Evolutionary conservation across 2,113 vertebrate species (phyloP), one percentile per base, ranked within the genome.

Genomic region (Zosterops pallidus): DNA sequence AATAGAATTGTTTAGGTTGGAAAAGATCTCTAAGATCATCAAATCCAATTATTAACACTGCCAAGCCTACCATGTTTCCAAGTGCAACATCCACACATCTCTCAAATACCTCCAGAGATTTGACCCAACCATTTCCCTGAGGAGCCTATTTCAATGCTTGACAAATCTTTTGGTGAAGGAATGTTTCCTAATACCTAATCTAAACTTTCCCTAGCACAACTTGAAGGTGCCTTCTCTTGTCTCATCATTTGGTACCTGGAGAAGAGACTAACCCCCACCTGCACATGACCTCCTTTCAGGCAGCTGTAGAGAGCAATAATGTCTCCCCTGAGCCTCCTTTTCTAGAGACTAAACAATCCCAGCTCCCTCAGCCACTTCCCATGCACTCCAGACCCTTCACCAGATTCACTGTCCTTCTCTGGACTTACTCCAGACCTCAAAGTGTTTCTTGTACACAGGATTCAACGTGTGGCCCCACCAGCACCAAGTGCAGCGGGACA

Each of bases 401-500:
- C 31, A 49, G 22, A 25, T 86, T 33, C 16, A 12, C 11, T 55
- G 22, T 46, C 31, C 41, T 65, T 29, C 39, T 67, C 29, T n/a
- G 22, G 42, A 63, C 35, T 68, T 10, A 16, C 2, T 56, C 35
- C 47, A 86, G 41, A 56, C 6, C 31, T 62, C 35, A 25, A 11
- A 0, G 5, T 41, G 15, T 24, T 53, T 65, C 53, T 33, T 33
- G 25, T 17, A 47, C 12, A 37, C 19, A 41, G 15, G 26, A 67
- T 33, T 41, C 0, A 0, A 91, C 14, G 2, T 28, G 31, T 9
- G 5, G 12, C 18, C 31, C 24, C 60, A 74, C 15, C 15, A 68
- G 18, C 6, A 15, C 39, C 0, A 0, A 24, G 29, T 14, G 3
- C 14, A 47, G n/a, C 5, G 5, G 1, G 4, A 60, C n/a, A 19